Percentiles rank a stretch among this genome's conserved stretches.
Evolutionary conservation across 2,888 invertebrate genomes (phyloP).

Genomic region (Lamellibrachia satsuma): DNA sequence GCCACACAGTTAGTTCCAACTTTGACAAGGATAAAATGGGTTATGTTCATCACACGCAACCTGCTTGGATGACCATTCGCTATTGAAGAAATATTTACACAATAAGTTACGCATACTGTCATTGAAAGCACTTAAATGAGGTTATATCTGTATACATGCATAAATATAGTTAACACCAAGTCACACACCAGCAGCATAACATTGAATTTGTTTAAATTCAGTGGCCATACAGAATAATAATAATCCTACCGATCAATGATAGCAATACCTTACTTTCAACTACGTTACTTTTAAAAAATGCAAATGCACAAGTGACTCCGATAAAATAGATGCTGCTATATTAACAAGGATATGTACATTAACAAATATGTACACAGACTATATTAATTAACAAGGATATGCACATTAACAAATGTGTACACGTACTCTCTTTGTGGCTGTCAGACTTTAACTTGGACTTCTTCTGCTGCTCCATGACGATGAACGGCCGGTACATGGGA

Average conservation of each 20-base stretch:
- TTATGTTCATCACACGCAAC: neutral
- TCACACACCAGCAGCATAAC: neutral
- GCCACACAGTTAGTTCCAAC: neutral
- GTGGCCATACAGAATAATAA: neutral
- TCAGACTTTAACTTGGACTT: neutral
- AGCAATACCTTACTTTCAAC: no score
- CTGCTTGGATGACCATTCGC: neutral
- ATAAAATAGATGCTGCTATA: neutral
- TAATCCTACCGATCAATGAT: neutral
- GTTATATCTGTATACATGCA: neutral
- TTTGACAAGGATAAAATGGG: neutral
- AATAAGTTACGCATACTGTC: neutral
- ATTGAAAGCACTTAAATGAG: neutral
- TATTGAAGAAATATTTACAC: neutral
- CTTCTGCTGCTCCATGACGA: neutral
- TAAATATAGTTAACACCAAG: neutral
- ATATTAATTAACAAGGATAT: neutral
- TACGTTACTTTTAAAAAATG: neutral
- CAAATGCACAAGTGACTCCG: neutral
- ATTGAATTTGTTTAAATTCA: neutral
- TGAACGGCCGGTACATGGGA: neutral
- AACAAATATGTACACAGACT: no score
- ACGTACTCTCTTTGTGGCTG: neutral
- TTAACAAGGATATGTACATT: neutral
- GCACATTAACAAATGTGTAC: neutral